phyloP scores from a whole-genome alignment of 2,113 vertebrate species.

The Machaerirhynchus nigripectus region DNA sequence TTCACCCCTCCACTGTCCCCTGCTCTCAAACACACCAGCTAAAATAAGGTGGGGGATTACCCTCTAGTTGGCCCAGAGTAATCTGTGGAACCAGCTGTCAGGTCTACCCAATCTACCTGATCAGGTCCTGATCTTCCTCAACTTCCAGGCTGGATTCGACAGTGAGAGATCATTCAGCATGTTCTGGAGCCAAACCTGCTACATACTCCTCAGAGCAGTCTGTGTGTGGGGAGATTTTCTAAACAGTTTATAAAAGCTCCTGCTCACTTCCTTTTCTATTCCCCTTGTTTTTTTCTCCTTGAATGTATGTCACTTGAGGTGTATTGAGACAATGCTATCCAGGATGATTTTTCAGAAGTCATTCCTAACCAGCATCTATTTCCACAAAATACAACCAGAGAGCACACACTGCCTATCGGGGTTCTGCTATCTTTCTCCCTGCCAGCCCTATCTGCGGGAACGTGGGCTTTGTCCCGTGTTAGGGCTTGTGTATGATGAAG shows the following conservation, averaged over 20 bases:
- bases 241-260: background rate
- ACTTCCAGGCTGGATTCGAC: background rate
- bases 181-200: background rate
- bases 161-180: background rate
- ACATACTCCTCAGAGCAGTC: background rate
- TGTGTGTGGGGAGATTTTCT: background rate
- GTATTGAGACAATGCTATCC: background rate
- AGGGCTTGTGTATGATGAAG: background rate
- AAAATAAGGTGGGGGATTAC: background rate
- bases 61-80: background rate
- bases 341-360: background rate
- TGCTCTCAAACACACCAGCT: background rate
- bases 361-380: background rate
- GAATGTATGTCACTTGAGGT: accelerated
- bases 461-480: accelerated
- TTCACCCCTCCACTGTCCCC: background rate
- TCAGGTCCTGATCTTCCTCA: background rate
- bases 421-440: background rate
- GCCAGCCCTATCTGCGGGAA: background rate
- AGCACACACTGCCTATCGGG: accelerated
- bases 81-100: background rate
- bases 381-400: background rate
- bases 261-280: background rate
- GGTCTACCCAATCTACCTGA: background rate
- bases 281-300: accelerated